phyloP scores from a whole-genome alignment of 2,888 invertebrate species.

The Germaria angustata region DNA sequence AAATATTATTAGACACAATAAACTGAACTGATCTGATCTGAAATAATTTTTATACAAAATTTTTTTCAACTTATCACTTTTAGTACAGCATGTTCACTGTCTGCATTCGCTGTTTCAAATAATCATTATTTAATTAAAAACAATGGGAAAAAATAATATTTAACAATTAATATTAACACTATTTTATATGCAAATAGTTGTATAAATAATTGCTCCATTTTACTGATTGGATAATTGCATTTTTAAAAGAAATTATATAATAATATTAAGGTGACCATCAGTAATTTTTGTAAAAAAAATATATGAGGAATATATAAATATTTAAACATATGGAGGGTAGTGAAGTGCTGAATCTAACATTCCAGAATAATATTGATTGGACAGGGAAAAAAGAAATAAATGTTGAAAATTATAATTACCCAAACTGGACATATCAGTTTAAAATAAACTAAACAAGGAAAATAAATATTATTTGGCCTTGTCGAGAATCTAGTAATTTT shows the following conservation, averaged over 20 bases:
- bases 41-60: background rate
- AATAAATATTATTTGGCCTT: too few relatives aligned
- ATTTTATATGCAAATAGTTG: constrained; percentile 20
- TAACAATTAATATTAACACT: constrained; percentile 33
- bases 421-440: too few relatives aligned
- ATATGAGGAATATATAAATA: background rate
- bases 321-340: too few relatives aligned
- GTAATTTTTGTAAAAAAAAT: background rate
- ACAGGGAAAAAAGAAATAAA: too few relatives aligned
- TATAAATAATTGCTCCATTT: background rate
- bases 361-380: too few relatives aligned
- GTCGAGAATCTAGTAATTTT: too few relatives aligned
- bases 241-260: background rate
- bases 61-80: background rate
- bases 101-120: background rate
- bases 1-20: too few relatives aligned
- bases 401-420: too few relatives aligned
- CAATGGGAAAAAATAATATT: constrained; percentile 41
- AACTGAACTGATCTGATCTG: too few relatives aligned
- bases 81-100: background rate
- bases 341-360: too few relatives aligned
- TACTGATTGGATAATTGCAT: constrained; percentile 31
- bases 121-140: constrained; percentile 37
- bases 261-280: constrained; percentile 1
- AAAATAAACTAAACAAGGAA: too few relatives aligned